Conservation (phyloP, 2,888 invertebrate genomes). For the Quadriops clusia region DNA sequence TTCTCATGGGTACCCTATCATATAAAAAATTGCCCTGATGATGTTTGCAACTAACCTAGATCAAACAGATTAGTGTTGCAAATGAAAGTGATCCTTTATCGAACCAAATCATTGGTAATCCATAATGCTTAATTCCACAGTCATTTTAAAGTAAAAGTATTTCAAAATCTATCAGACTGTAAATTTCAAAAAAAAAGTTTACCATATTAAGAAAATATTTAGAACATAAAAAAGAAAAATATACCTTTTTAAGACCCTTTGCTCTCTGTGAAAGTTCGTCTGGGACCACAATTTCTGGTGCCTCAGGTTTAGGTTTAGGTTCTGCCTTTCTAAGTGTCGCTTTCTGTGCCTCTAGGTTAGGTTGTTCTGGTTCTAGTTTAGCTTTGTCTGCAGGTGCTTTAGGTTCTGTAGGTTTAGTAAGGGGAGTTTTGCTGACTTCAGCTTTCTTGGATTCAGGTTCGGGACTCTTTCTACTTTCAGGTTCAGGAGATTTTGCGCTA, state of each 20-base stretch:
- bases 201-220: constrained; percentile 8
- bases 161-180: no score
- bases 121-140: no score
- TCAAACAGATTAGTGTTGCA: no score
- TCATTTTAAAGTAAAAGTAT: no score
- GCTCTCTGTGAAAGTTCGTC: constrained; percentile 16
- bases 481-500: no score
- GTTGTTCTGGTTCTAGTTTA: no score
- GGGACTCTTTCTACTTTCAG: constrained; percentile 30
- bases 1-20: no score
- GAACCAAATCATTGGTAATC: no score
- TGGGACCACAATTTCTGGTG: constrained; percentile 22
- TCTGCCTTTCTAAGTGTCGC: constrained; percentile 15
- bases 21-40: no score
- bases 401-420: constrained; percentile 11
- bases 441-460: constrained; percentile 27
- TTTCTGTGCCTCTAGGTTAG: no score
- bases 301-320: constrained; percentile 20
- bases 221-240: constrained; percentile 8
- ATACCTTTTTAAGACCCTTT: constrained; percentile 10
- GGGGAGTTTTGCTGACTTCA: constrained; percentile 20
- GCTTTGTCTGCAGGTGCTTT: constrained; percentile 15
- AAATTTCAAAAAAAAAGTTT: constrained; percentile 8
- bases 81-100: no score
- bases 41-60: no score